A percentile compares a stretch with the other conserved stretches of the same genome.
phyloP scores from a whole-genome alignment of 1,140 invertebrate genomes.

The Laupala kohalensis region DNA sequence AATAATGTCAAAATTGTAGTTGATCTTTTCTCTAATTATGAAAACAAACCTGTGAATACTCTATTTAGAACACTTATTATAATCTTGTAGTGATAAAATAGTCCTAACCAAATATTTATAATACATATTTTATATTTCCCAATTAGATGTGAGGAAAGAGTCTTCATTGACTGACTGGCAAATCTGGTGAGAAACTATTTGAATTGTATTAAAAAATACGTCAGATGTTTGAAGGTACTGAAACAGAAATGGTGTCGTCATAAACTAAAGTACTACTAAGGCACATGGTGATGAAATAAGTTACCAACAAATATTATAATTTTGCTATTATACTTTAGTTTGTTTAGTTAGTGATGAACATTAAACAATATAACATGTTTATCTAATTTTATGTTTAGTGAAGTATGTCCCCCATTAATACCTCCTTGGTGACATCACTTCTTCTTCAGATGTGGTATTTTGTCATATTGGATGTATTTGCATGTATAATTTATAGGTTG shows the following conservation, averaged over 20 bases:
- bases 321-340: background rate
- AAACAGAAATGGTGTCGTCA: background rate
- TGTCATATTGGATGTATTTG: background rate
- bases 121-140: background rate
- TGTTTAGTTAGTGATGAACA: background rate
- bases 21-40: no score
- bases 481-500: background rate
- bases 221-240: background rate
- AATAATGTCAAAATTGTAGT: no score
- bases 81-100: no score
- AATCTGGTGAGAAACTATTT: background rate
- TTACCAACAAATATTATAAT: background rate
- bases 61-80: no score
- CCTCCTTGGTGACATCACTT: background rate
- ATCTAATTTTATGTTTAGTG: background rate
- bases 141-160: background rate
- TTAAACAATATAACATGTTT: background rate
- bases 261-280: background rate
- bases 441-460: background rate
- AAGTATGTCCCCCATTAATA: no score
- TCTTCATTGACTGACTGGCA: background rate
- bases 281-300: background rate
- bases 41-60: background rate
- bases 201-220: background rate
- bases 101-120: no score